A percentile compares a stretch with the other conserved stretches of the same genome.
phyloP scores from a whole-genome alignment of 2,797 vertebrate genomes.

The Craterocephalus amniculus region DNA sequence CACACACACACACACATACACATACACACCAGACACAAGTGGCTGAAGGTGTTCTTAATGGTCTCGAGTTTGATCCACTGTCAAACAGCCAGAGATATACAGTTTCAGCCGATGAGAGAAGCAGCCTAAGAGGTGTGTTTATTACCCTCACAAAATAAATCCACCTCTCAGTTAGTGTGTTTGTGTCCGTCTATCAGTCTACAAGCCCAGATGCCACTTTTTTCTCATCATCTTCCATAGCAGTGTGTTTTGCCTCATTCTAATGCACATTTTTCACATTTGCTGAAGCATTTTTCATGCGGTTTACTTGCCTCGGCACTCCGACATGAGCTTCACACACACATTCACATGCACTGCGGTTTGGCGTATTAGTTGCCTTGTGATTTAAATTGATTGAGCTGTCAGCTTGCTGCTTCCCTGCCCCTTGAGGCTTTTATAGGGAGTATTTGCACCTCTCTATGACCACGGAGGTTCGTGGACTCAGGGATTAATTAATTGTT shows the following conservation, averaged over 20 bases:
- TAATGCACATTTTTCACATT: conserved; percentile 24
- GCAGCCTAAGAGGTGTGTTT: conserved; percentile 45
- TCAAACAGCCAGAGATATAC: conserved; percentile 63
- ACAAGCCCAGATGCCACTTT: not conserved
- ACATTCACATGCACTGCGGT: not conserved
- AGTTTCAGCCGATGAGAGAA: conserved; percentile 53
- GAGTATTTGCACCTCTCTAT: conserved; percentile 13
- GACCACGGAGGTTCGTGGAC: conserved; percentile 21
- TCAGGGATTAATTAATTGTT: conserved; percentile 67
- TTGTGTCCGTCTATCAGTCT: not conserved
- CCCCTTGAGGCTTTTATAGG: conserved; percentile 21
- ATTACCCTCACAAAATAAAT: conserved; percentile 51
- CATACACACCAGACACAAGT: conserved; percentile 28
- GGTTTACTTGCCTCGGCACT: conserved; percentile 16
- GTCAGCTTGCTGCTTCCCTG: conserved; percentile 29
- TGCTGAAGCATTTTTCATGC: conserved; percentile 25
- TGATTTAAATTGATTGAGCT: conserved; percentile 64
- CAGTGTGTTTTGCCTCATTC: conserved; percentile 25
- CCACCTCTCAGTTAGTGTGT: conserved; percentile 7
- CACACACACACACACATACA: conserved; percentile 11
- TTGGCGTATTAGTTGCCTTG: conserved; percentile 24
- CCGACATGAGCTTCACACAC: not conserved
- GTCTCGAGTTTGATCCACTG: conserved; percentile 65
- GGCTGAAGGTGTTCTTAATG: conserved; percentile 65
- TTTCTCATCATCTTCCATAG: conserved; percentile 27